Evolutionary conservation across 2,888 invertebrate species (phyloP), one percentile per base, ranked within the genome.

Genomic region (Melieria omissa): DNA sequence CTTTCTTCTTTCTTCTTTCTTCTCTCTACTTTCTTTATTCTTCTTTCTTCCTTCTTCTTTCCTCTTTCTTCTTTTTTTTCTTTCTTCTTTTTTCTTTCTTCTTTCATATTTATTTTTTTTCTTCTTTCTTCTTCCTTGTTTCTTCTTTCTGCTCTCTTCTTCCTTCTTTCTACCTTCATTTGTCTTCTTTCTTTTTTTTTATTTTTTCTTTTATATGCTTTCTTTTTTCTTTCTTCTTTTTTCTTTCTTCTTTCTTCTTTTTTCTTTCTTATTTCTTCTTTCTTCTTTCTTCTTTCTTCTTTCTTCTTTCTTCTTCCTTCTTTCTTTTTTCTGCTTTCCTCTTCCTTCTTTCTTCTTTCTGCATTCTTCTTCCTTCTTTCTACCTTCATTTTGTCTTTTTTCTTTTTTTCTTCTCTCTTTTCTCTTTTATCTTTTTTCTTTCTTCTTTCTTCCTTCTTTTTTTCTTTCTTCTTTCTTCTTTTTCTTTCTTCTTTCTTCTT

Each of bases 121-220:
- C 47, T 49, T 49, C 42, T n/a, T 61, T 52, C 6, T 49, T 29
- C 14, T 49, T 64, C 49, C 41, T 42, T 65, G 5, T 5, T 29
- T 63, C 55, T 65, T 45, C 14, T 55, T 58, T 47, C 8, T 44
- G 12, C 62, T 42, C 29, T 45, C 12, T 47, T n/a, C 29, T 47
- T 47, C 47, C 29, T 9, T 42, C 12, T 5, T 44, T 4, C 9
- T 42, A 8, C 14, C 44, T 29, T 44, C 44, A 12, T 42, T 9
- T 12, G 41, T 4, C 41, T 61, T 46, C 10, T 44, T 42, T 42
- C 12, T 10, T 42, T 42, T 44, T 10, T 61, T 42, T 42, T 49
- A 9, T 64, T 64, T 4, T 55, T 47, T 47, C 47, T 47, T 47
- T 47, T 10, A 8, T 47, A 8, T 10, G 6, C 10, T 47, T 10